A percentile compares a stretch with the other conserved stretches of the same genome.
These are phyloP conservation scores for Nephrotoma appendiculata DNA, from an alignment of 2,888 invertebrate species.

Conservation along the genomic window DNA sequence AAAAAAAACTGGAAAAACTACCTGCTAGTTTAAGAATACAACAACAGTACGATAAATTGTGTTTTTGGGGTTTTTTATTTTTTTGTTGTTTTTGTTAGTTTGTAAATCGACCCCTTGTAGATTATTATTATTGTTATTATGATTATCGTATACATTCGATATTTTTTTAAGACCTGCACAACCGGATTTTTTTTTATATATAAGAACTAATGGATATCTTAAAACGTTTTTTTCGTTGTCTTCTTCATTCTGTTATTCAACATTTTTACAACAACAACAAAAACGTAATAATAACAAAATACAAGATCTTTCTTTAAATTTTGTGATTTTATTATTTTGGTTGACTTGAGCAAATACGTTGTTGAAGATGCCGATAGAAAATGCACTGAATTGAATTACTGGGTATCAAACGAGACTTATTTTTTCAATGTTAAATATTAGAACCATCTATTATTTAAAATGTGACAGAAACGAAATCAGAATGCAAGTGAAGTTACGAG, in stretches of 20 bases:
- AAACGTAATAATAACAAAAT: neutral
- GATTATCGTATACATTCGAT: neutral
- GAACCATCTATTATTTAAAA: too few species aligned
- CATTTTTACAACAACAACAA: neutral
- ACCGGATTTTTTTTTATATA: neutral
- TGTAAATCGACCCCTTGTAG: neutral
- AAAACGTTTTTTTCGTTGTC: neutral
- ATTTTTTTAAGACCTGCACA: neutral
- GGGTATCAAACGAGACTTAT: neutral
- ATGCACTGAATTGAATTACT: neutral
- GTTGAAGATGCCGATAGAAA: neutral
- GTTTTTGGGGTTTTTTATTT: neutral
- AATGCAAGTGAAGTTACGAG: too few species aligned
- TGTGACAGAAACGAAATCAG: too few species aligned
- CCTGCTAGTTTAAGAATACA: neutral
- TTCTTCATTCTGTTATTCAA: neutral
- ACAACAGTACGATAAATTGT: neutral
- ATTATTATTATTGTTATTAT: neutral
- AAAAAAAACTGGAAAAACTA: neutral
- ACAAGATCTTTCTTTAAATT: neutral
- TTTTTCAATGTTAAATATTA: too few species aligned
- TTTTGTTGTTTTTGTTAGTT: neutral
- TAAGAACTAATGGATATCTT: neutral
- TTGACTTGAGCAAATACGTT: neutral
- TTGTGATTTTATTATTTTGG: neutral